Percentiles rank a stretch among this genome's conserved stretches.
Conservation (phyloP, 2,113 vertebrate genomes). For the Epinephelus fuscoguttatus region DNA sequence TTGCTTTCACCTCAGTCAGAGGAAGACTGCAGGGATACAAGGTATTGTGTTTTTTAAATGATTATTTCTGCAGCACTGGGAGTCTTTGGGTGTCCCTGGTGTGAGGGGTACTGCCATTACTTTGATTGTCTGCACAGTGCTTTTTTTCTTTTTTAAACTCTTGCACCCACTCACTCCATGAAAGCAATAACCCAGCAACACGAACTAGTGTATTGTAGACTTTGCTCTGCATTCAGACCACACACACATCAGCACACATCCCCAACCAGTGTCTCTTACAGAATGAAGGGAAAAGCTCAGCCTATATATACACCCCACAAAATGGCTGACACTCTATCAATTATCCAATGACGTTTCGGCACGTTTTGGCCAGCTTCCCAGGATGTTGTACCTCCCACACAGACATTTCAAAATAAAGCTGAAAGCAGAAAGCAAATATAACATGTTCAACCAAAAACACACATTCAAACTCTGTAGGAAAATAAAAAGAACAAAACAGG, state of each 20-base stretch:
- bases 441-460: too few species aligned
- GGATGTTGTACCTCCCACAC: too few species aligned
- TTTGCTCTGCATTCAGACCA: not conserved
- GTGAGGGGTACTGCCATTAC: too few species aligned
- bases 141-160: not conserved
- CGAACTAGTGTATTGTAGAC: not conserved
- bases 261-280: not conserved
- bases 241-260: not conserved
- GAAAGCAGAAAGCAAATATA: not conserved
- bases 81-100: not conserved
- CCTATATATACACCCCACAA: not conserved
- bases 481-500: too few species aligned
- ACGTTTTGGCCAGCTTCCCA: not conserved
- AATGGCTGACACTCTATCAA: not conserved
- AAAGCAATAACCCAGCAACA: not conserved
- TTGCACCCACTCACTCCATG: not conserved
- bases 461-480: too few species aligned
- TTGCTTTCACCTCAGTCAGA: slow-evolving; percentile 86
- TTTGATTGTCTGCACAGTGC: not conserved
- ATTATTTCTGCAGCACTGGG: not conserved
- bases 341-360: not conserved
- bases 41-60: slow-evolving; percentile 72
- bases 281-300: not conserved
- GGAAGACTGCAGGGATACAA: slow-evolving; percentile 94
- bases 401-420: slow-evolving; percentile 10